Evolutionary conservation across 2,113 vertebrate genomes (phyloP).

Genomic region (Trachemys scripta): DNA sequence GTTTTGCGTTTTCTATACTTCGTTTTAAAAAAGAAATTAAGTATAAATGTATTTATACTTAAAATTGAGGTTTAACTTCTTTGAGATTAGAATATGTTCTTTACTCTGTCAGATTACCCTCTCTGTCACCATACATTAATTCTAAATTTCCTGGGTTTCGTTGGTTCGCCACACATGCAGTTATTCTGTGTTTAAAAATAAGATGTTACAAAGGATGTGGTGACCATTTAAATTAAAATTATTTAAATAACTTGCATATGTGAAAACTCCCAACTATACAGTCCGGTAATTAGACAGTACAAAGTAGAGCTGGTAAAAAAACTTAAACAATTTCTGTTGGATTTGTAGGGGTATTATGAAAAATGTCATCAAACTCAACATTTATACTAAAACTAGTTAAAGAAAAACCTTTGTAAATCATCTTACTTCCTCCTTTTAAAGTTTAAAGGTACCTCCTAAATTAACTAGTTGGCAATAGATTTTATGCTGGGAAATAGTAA

Average conservation of each 20-base stretch:
- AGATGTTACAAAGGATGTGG: neutral
- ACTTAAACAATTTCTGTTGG: neutral
- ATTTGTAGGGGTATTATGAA: neutral
- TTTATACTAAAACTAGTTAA: neutral
- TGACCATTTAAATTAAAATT: neutral
- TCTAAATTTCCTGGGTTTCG: neutral
- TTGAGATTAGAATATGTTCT: neutral
- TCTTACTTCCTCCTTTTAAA: neutral
- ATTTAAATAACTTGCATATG: neutral
- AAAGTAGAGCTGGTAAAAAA: neutral
- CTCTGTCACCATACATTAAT: neutral
- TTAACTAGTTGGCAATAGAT: neutral
- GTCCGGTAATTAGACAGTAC: neutral
- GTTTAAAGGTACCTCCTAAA: neutral
- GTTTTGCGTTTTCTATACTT: neutral
- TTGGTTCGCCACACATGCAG: neutral
- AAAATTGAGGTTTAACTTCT: rapidly evolving
- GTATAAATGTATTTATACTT: neutral
- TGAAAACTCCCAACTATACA: neutral
- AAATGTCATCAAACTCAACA: neutral
- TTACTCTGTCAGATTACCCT: neutral
- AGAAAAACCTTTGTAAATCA: neutral
- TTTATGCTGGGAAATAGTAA: neutral
- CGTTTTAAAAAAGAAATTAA: neutral
- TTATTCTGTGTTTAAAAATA: neutral